A percentile compares a stretch with the other conserved stretches of the same genome.
Conservation (phyloP, 2,797 vertebrate species). For the Pangasius djambal region DNA sequence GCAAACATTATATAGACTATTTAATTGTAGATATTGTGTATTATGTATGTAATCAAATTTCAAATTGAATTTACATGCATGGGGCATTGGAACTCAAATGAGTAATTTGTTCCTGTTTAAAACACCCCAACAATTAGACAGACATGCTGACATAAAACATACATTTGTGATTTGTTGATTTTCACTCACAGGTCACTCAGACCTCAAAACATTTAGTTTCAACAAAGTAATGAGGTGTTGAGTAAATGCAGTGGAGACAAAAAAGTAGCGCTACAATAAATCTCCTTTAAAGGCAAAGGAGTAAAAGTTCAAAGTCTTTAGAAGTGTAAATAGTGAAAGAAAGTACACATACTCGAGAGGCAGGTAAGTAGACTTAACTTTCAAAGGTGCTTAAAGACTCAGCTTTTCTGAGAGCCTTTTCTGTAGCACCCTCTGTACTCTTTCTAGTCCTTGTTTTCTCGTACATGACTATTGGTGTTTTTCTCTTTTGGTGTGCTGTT, state of each 20-base stretch:
- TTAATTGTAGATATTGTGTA: not conserved
- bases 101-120: not conserved
- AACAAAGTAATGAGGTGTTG: constrained; percentile 13
- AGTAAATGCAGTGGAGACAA: not conserved
- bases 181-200: not conserved
- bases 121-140: not conserved
- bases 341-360: not conserved
- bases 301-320: not conserved
- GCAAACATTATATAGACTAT: not conserved
- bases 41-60: not conserved
- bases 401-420: not conserved
- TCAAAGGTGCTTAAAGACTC: not conserved
- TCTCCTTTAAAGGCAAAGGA: constrained; percentile 30
- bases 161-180: not conserved
- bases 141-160: not conserved
- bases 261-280: not conserved
- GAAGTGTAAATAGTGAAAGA: constrained; percentile 8
- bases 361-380: not conserved
- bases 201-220: not conserved
- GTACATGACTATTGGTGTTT: not conserved
- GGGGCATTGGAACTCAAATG: not conserved
- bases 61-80: not conserved
- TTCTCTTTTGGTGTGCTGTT: not conserved
- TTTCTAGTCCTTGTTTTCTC: not conserved
- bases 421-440: not conserved